phyloP scores from a whole-genome alignment of 2,888 invertebrate species.

The Ommatoiulus sabulosus region DNA sequence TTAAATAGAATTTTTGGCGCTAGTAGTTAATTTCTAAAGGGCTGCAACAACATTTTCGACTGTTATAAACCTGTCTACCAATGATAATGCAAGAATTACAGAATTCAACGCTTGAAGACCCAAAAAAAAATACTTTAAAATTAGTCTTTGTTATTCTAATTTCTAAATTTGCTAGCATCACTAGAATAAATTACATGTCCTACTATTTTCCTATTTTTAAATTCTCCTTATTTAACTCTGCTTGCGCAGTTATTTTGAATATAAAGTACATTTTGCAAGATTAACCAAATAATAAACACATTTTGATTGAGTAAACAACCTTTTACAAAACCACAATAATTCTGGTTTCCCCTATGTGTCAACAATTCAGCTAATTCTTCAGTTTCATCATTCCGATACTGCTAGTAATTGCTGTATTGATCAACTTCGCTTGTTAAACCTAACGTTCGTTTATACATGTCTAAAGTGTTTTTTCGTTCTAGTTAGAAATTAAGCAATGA shows the following conservation, averaged over 20 bases:
- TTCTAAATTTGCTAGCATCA: no score
- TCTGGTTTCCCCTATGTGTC: constrained; percentile 88
- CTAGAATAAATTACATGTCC: no score
- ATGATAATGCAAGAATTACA: constrained; percentile 85
- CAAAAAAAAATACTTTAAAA: constrained; percentile 57
- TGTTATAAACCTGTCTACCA: constrained; percentile 80
- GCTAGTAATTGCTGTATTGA: no score
- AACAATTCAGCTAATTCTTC: constrained; percentile 82
- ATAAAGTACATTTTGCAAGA: not conserved
- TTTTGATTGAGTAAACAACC: constrained; percentile 65
- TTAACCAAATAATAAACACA: not conserved
- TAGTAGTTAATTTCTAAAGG: no score
- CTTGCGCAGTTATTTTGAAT: no score
- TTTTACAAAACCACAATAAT: constrained; percentile 87
- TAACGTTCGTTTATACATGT: no score
- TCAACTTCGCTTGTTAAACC: no score
- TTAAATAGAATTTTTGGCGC: no score
- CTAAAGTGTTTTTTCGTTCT: no score
- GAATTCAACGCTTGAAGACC: constrained; percentile 90
- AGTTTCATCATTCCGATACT: not conserved
- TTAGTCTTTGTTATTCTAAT: no score
- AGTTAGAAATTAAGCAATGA: no score
- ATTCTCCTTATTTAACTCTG: not conserved
- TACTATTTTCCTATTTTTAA: not conserved
- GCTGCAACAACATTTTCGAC: constrained; percentile 83